Percentiles rank a stretch among this genome's conserved stretches.
These are phyloP conservation scores for Drosophila melanogaster DNA, from an alignment of 1,140 invertebrate genomes.

Conservation along the genomic window DNA sequence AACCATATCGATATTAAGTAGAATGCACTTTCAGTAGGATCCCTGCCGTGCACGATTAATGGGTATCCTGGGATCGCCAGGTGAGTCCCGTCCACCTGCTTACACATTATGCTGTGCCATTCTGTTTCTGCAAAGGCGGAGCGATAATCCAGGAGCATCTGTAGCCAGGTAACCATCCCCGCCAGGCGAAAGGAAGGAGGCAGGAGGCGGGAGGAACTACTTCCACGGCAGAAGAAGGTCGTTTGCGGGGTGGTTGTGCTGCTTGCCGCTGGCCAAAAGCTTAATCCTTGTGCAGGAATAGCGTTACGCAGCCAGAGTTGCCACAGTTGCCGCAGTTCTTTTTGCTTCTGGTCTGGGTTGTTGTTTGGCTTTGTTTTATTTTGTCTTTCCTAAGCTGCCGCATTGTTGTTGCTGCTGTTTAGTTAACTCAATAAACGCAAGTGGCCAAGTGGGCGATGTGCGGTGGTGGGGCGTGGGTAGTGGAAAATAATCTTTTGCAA, in stretches of 20 bases:
- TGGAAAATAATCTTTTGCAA: constrained; percentile 62
- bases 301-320: constrained; percentile 54
- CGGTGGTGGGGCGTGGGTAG: not conserved
- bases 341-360: constrained; percentile 10
- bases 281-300: constrained; percentile 76
- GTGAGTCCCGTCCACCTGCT: not conserved
- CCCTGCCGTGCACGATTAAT: not conserved
- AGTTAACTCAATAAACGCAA: constrained; percentile 81
- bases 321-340: constrained; percentile 37
- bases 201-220: too few relatives aligned
- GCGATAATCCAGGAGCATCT: constrained; percentile 27
- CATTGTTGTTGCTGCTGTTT: constrained; percentile 66
- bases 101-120: constrained; percentile 4
- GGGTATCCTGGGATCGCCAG: constrained; percentile 1
- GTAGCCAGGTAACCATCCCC: constrained; percentile 6
- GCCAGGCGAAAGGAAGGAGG: too few relatives aligned
- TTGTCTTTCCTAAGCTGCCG: constrained; percentile 14
- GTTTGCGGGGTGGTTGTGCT: constrained; percentile 6
- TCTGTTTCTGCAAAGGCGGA: not conserved
- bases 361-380: constrained; percentile 2
- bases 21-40: not conserved
- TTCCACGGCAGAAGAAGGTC: not conserved
- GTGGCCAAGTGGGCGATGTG: constrained; percentile 18
- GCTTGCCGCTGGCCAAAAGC: constrained; percentile 65
- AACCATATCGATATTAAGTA: too few relatives aligned